Evolutionary conservation across 2,797 vertebrate genomes (phyloP).

Genomic region (Eidolon dupreanum): DNA sequence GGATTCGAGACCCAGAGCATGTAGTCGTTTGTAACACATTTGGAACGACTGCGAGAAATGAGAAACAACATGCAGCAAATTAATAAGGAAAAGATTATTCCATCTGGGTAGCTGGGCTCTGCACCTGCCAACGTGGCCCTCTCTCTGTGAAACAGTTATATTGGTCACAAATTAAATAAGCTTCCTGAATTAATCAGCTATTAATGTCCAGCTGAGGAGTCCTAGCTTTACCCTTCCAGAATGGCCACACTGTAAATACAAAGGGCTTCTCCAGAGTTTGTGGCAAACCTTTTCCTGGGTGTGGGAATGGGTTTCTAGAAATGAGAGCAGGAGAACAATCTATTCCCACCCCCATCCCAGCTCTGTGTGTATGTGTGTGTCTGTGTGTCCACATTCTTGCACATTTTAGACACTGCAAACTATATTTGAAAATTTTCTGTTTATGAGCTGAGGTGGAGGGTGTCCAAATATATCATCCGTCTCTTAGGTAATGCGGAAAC

Average conservation of each 20-base stretch:
- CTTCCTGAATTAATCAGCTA: slow-evolving; percentile 47
- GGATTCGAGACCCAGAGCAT: slow-evolving; percentile 11
- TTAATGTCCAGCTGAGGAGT: slow-evolving; percentile 9
- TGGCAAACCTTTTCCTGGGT: neutral
- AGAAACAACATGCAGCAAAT: slow-evolving; percentile 46
- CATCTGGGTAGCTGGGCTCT: slow-evolving; percentile 54
- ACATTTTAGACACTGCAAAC: slow-evolving; percentile 40
- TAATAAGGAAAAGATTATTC: slow-evolving; percentile 70
- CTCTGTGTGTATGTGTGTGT: neutral
- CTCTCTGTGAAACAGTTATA: slow-evolving; percentile 32
- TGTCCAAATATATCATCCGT: neutral
- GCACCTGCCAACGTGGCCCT: slow-evolving; percentile 27
- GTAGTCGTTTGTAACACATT: slow-evolving; percentile 42
- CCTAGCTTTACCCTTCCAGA: neutral
- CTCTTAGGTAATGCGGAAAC: neutral
- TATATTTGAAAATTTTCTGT: slow-evolving; percentile 24
- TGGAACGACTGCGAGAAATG: slow-evolving; percentile 23
- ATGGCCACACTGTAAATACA: neutral
- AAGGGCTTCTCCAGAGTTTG: neutral
- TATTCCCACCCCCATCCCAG: neutral
- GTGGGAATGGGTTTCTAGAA: neutral
- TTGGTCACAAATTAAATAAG: slow-evolving; percentile 54
- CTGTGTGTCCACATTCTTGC: neutral
- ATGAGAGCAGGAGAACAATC: neutral
- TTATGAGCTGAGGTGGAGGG: neutral